Percentiles rank a stretch among this genome's conserved stretches.
phyloP scores from a whole-genome alignment of 2,113 vertebrate genomes.

The Xenopus laevis region DNA sequence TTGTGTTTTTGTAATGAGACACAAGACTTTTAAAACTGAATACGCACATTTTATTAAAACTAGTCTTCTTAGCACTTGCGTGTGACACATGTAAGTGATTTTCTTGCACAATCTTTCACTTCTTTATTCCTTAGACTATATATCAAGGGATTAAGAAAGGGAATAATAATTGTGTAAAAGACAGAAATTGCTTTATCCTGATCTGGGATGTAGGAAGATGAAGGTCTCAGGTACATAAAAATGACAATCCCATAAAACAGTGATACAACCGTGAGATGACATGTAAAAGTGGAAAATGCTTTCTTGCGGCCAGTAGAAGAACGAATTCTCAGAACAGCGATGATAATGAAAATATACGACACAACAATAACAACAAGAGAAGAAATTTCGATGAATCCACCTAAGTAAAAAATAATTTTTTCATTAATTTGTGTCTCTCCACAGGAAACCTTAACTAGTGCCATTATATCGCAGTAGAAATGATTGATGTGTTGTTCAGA shows the following conservation, averaged over 20 bases:
- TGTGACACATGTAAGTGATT: no score
- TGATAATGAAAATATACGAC: conserved; percentile 51
- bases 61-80: no score
- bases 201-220: conserved; percentile 43
- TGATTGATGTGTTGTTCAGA: conserved; percentile 17
- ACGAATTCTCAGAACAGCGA: conserved; percentile 46
- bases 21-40: no score
- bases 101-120: no score
- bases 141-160: conserved; percentile 48
- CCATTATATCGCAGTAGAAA: conserved; percentile 35
- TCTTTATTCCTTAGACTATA: no score
- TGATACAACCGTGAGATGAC: conserved; percentile 48
- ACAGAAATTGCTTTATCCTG: conserved; percentile 53
- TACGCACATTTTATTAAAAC: no score
- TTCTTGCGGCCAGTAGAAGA: conserved; percentile 48
- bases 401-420: conserved; percentile 22
- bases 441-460: conserved; percentile 28
- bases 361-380: conserved; percentile 39
- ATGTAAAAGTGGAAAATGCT: conserved; percentile 54
- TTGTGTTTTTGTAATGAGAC: no score
- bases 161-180: conserved; percentile 48
- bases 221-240: conserved; percentile 49
- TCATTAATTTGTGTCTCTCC: conserved; percentile 22
- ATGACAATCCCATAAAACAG: conserved; percentile 55
- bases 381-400: conserved; percentile 30